Conservation (phyloP, 92 coral and sea anemone genomes). For the Heteractis magnifica region DNA sequence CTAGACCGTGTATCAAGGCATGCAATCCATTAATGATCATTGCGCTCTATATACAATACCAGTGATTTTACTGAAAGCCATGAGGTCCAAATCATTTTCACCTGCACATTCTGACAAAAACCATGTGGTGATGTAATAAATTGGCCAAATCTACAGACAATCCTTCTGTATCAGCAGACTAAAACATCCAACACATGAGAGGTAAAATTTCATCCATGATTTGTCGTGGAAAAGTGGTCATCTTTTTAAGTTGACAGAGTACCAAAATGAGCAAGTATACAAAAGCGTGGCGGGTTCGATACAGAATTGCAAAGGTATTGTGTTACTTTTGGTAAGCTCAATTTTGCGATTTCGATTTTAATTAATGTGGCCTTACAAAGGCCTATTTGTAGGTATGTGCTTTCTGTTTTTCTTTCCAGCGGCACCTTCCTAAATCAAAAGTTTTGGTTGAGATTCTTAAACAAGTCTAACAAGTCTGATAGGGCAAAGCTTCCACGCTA, state of each 20-base stretch:
- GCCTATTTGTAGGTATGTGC: not conserved
- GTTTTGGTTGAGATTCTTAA: not conserved
- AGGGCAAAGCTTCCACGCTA: not conserved
- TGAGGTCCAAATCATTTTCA: not conserved
- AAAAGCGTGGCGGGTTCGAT: not conserved
- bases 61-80: not conserved
- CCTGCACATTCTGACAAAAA: not conserved
- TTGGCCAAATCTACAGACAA: not conserved
- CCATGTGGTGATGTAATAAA: not conserved
- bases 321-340: not conserved
- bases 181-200: not conserved
- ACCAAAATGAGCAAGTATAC: not conserved
- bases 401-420: not conserved
- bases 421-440: not conserved
- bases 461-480: not conserved
- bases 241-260: not conserved
- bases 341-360: not conserved
- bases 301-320: not conserved
- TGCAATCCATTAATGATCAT: not conserved
- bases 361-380: not conserved
- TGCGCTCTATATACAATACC: not conserved
- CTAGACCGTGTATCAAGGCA: not conserved
- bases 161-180: not conserved
- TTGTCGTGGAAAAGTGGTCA: constrained; percentile 1
- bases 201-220: not conserved